Evolutionary conservation across 2,113 vertebrate species (phyloP).

Genomic region (Larimichthys crocea): DNA sequence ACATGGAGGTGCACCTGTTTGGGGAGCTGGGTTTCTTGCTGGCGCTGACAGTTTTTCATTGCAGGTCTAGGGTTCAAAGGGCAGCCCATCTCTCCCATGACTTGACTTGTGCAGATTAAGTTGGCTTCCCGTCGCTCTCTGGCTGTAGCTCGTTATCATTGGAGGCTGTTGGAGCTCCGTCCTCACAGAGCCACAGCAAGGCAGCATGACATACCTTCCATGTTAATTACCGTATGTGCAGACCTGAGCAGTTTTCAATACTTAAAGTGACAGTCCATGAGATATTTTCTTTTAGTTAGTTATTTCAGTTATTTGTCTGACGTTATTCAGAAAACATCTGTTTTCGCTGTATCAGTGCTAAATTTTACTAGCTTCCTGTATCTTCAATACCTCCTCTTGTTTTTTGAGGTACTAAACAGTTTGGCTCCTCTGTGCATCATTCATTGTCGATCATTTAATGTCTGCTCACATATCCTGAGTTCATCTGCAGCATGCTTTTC

Average conservation of each 20-base stretch:
- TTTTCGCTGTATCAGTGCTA: background rate
- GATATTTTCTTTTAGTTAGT: constrained; percentile 4
- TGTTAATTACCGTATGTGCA: constrained; percentile 57
- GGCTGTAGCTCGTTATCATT: constrained; percentile 68
- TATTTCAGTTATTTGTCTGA: constrained; percentile 9
- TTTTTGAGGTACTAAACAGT: constrained; percentile 53
- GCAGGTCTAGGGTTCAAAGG: constrained; percentile 65
- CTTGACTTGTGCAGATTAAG: constrained; percentile 78
- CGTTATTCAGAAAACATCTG: constrained; percentile 27
- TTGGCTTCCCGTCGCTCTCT: constrained; percentile 52
- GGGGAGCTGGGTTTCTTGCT: constrained; percentile 64
- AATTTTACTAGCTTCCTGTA: constrained; percentile 26
- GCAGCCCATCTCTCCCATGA: constrained; percentile 65
- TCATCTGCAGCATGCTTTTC: constrained; percentile 46
- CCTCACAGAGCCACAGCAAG: constrained; percentile 49
- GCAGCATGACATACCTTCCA: constrained; percentile 34
- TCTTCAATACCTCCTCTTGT: constrained; percentile 25
- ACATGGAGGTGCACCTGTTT: constrained; percentile 68
- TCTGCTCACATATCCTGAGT: constrained; percentile 44
- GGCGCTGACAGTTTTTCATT: constrained; percentile 64
- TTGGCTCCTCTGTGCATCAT: constrained; percentile 44
- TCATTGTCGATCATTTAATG: constrained; percentile 54
- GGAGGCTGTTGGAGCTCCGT: constrained; percentile 49
- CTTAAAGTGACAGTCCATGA: constrained; percentile 20
- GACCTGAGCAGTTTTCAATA: constrained; percentile 43